A percentile compares a stretch with the other conserved stretches of the same genome.
These are phyloP conservation scores for Anolis carolinensis DNA, from an alignment of 2,113 vertebrate genomes.

Conservation along the genomic window DNA sequence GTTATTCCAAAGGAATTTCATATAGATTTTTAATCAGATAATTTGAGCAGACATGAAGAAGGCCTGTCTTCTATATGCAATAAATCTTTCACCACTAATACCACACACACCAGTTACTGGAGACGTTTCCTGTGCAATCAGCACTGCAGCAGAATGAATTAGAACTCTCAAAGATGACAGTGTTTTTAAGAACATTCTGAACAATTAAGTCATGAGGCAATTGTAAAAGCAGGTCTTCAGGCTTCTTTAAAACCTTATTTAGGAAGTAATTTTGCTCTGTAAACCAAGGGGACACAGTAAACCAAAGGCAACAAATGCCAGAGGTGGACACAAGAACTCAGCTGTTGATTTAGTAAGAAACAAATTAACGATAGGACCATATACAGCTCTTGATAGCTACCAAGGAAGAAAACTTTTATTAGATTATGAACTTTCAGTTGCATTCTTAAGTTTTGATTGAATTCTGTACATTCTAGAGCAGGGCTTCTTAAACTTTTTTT, in stretches of 20 bases:
- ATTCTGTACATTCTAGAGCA: too few species aligned
- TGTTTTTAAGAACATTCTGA: slow-evolving; percentile 71
- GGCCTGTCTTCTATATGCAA: slow-evolving; percentile 29
- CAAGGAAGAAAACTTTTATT: too few species aligned
- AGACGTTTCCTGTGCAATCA: slow-evolving; percentile 67
- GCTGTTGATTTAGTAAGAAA: background rate
- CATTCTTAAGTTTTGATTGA: too few species aligned
- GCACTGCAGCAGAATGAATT: slow-evolving; percentile 58
- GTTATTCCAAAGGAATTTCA: too few species aligned
- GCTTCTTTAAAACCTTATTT: slow-evolving; percentile 54
- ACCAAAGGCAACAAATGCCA: too few species aligned
- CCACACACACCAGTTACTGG: slow-evolving; percentile 62
- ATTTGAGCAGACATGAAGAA: slow-evolving; percentile 60
- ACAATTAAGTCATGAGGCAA: slow-evolving; percentile 75
- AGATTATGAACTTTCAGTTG: too few species aligned
- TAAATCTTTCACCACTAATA: slow-evolving; percentile 53
- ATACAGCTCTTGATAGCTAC: too few species aligned
- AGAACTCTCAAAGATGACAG: slow-evolving; percentile 66
- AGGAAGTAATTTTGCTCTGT: slow-evolving; percentile 61
- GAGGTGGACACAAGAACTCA: background rate
- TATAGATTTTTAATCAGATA: slow-evolving; percentile 17
- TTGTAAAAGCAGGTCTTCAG: slow-evolving; percentile 68
- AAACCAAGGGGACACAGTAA: slow-evolving; percentile 50
- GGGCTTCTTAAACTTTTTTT: too few species aligned
- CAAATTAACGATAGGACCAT: background rate